Percentiles rank a stretch among this genome's conserved stretches.
These are phyloP conservation scores for Eonycteris spelaea DNA, from an alignment of 2,113 vertebrate species.

Conservation along the genomic window DNA sequence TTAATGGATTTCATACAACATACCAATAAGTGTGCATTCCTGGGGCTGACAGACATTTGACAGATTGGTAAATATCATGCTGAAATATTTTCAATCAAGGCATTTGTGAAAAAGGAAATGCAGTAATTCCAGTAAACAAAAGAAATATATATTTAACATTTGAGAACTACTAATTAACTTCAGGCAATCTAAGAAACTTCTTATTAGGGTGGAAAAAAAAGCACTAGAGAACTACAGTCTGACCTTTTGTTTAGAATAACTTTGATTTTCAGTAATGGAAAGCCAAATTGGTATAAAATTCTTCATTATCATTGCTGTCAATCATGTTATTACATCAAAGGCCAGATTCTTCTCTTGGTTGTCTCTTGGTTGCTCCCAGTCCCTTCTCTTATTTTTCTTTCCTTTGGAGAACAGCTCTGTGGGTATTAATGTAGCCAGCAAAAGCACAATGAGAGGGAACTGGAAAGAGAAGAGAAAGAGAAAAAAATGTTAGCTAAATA, in stretches of 20 bases:
- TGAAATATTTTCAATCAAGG: not conserved
- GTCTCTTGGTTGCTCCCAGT: not conserved
- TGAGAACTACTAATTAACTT: slow-evolving; percentile 12
- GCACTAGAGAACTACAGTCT: not conserved
- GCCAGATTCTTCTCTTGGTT: not conserved
- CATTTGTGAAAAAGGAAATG: slow-evolving; percentile 19
- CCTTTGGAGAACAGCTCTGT: not conserved
- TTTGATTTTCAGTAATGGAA: slow-evolving; percentile 33
- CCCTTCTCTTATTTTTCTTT: not conserved
- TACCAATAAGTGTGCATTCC: not conserved
- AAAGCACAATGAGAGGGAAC: not conserved
- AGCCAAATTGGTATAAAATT: not conserved
- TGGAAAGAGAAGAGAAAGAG: not conserved
- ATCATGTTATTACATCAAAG: not conserved
- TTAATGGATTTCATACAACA: not conserved
- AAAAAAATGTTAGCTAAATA: not conserved
- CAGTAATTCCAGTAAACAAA: not conserved
- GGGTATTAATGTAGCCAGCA: not conserved
- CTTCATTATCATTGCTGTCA: not conserved
- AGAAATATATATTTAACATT: slow-evolving; percentile 28
- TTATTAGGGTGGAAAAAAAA: not conserved
- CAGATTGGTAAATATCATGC: not conserved
- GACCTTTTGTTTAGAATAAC: not conserved
- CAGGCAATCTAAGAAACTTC: not conserved
- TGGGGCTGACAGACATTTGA: not conserved